Evolutionary conservation across 2,888 invertebrate species (phyloP).

Genomic region (Perizoma flavofasciatum): DNA sequence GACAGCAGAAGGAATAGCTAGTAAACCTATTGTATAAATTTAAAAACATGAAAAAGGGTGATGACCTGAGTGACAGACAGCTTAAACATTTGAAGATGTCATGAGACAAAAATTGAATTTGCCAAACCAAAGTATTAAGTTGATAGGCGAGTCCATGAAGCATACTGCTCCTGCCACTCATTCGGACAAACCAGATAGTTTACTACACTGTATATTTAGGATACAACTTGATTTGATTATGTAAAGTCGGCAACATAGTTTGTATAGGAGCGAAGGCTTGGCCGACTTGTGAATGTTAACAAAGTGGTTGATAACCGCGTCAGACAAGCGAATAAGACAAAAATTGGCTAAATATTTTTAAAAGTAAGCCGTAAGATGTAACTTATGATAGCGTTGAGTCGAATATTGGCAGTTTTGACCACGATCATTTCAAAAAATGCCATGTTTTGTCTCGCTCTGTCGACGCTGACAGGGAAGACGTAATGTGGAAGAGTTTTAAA

Average conservation of each 20-base stretch:
- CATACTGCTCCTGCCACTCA: constrained; percentile 16
- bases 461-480: constrained; percentile 33
- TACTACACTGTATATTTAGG: constrained; percentile 34
- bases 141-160: not conserved
- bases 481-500: constrained; percentile 36
- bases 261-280: constrained; percentile 47
- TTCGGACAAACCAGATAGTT: constrained; percentile 8
- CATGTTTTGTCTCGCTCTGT: constrained; percentile 41
- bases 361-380: constrained; percentile 35
- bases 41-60: too few species aligned
- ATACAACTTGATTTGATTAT: constrained; percentile 22
- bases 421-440: constrained; percentile 26
- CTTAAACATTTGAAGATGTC: too few species aligned
- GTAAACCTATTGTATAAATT: too few species aligned
- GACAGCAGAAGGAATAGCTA: constrained; percentile 12
- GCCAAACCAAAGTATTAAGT: too few species aligned
- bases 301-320: constrained; percentile 40
- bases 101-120: too few species aligned
- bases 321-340: constrained; percentile 40
- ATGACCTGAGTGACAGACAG: too few species aligned
- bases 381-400: constrained; percentile 30
- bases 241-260: constrained; percentile 36
- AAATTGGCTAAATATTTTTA: constrained; percentile 40
- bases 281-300: constrained; percentile 43
- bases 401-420: constrained; percentile 34